Evolutionary conservation across 1,140 invertebrate species (phyloP).

Genomic region (Atta cephalotes): DNA sequence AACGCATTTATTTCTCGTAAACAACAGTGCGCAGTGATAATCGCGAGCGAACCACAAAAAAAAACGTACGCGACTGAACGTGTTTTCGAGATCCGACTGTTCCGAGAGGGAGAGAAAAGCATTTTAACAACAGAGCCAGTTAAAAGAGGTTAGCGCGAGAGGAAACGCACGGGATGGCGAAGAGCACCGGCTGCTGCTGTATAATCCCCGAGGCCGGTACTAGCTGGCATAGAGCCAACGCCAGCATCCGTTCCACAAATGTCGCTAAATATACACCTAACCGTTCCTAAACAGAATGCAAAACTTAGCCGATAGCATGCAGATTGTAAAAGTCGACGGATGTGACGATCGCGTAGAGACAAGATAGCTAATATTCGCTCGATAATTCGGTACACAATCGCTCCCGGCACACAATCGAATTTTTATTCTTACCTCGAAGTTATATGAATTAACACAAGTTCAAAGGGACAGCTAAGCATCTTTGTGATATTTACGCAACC

Average conservation of each 20-base stretch:
- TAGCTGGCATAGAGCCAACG: conserved; percentile 74
- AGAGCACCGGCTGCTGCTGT: conserved; percentile 37
- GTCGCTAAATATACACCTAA: conserved; percentile 82
- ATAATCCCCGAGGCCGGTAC: conserved; percentile 47
- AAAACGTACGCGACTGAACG: neutral
- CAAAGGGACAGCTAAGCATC: neutral
- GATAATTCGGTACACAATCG: neutral
- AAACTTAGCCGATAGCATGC: conserved; percentile 70
- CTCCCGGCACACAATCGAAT: neutral
- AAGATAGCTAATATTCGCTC: neutral
- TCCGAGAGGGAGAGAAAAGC: neutral
- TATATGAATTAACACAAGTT: conserved; percentile 52
- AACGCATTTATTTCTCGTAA: conserved; percentile 22
- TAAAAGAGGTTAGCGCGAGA: conserved; percentile 7
- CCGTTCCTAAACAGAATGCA: conserved; percentile 74
- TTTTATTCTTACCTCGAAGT: conserved; percentile 30
- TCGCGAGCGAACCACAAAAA: conserved; percentile 20
- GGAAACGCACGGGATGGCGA: conserved; percentile 24
- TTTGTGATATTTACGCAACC: neutral
- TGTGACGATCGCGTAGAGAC: neutral
- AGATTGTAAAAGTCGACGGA: neutral
- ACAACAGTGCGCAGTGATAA: conserved; percentile 23
- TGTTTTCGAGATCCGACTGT: conserved; percentile 46
- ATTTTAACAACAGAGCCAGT: neutral
- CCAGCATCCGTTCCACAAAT: conserved; percentile 83